These are phyloP conservation scores for Cylloceria caligata DNA, from an alignment of 2,888 invertebrate species.

Conservation along the genomic window DNA sequence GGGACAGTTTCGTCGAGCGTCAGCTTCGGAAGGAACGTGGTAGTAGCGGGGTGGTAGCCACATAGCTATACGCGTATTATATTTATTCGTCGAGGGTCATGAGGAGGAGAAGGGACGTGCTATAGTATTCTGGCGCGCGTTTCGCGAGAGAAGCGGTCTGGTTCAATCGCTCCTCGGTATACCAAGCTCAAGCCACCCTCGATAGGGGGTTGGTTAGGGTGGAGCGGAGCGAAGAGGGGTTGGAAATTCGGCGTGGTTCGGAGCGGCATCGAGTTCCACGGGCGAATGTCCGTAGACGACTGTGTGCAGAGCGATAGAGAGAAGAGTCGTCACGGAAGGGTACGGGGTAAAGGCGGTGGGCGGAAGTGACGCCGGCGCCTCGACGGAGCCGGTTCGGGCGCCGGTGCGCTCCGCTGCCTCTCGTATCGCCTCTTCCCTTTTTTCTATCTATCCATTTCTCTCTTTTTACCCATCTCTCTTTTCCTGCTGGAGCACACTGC, in stretches of 20 bases:
- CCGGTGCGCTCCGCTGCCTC: slow-evolving; percentile 83
- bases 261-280: slow-evolving; percentile 55
- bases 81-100: slow-evolving; percentile 62
- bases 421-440: slow-evolving; percentile 78
- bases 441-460: slow-evolving; percentile 59
- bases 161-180: slow-evolving; percentile 69
- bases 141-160: slow-evolving; percentile 65
- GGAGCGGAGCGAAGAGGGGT: slow-evolving; percentile 55
- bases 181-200: slow-evolving; percentile 56
- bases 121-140: slow-evolving; percentile 61
- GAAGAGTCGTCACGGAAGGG: slow-evolving; percentile 65
- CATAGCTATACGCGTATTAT: slow-evolving; percentile 65
- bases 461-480: slow-evolving; percentile 63
- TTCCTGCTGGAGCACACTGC: slow-evolving; percentile 76
- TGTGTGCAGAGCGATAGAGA: slow-evolving; percentile 66
- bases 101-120: slow-evolving; percentile 45
- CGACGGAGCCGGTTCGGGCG: slow-evolving; percentile 84
- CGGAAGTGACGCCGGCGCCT: slow-evolving; percentile 85
- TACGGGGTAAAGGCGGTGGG: slow-evolving; percentile 81
- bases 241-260: slow-evolving; percentile 65
- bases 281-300: slow-evolving; percentile 62
- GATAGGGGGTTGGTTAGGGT: slow-evolving; percentile 60
- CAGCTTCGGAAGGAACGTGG: slow-evolving; percentile 46
- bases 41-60: slow-evolving; percentile 43
- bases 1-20: slow-evolving; percentile 58